phyloP scores from a whole-genome alignment of 2,113 vertebrate species.

The Oxygymnocypris stewartii region DNA sequence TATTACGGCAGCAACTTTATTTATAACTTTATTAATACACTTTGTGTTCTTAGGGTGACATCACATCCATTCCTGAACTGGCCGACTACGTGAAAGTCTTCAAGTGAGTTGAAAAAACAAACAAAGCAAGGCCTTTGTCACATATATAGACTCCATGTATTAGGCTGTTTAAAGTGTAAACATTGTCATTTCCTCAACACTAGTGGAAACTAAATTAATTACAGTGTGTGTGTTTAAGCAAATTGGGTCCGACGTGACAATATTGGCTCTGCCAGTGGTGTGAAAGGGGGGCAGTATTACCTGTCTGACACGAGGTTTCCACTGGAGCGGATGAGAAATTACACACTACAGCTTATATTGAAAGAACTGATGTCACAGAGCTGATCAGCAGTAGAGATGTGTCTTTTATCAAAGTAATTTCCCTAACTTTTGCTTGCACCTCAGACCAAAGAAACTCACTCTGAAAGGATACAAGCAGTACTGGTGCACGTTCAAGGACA shows the following conservation, averaged over 20 bases:
- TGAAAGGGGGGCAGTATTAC: neutral
- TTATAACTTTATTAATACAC: slow-evolving; percentile 11
- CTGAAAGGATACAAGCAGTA: slow-evolving; percentile 98
- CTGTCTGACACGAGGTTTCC: neutral
- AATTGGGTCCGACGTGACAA: neutral
- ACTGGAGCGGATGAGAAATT: neutral
- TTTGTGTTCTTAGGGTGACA: slow-evolving; percentile 84
- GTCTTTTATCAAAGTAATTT: neutral
- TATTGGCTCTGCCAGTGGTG: neutral
- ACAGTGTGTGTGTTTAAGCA: neutral
- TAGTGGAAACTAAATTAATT: neutral
- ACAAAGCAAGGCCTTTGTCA: neutral
- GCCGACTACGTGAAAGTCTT: slow-evolving; percentile 98
- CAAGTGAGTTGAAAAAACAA: slow-evolving; percentile 85
- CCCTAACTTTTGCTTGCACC: neutral
- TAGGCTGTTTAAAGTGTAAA: neutral
- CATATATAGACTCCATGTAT: neutral
- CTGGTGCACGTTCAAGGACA: slow-evolving; percentile 99
- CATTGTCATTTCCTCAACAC: neutral
- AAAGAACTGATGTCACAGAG: neutral
- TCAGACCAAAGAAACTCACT: slow-evolving; percentile 96
- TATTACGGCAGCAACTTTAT: neutral
- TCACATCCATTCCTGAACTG: slow-evolving; percentile 97
- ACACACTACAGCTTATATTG: neutral
- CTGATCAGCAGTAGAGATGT: neutral